Percentiles rank a stretch among this genome's conserved stretches.
Evolutionary conservation across 2,113 vertebrate species (phyloP).

Genomic region (Coregonus clupeaformis): DNA sequence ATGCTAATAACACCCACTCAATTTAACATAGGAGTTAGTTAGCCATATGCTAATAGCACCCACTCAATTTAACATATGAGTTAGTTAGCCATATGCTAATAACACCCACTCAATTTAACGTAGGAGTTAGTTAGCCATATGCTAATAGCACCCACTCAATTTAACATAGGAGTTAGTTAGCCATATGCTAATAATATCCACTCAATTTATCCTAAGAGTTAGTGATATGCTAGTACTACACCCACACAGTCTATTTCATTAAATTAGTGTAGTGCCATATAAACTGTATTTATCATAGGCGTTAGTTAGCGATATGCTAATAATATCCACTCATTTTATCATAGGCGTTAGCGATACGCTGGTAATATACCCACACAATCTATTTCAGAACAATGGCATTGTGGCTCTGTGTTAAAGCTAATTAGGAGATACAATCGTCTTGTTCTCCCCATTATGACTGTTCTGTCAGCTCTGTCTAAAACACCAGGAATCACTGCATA

Average conservation of each 20-base stretch:
- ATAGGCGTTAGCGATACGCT: not conserved
- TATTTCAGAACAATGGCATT: slow-evolving; percentile 2
- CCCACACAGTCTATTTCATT: not conserved
- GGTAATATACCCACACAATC: not conserved
- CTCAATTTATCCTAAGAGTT: not conserved
- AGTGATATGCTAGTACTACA: not conserved
- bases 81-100: no score
- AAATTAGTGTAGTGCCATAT: not conserved
- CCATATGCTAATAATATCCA: not conserved
- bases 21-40: no score
- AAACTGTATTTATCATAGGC: not conserved
- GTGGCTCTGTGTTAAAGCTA: not conserved
- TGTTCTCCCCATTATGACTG: slow-evolving; percentile 1
- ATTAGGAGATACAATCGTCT: not conserved
- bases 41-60: no score
- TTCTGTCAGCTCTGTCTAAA: not conserved
- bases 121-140: not conserved
- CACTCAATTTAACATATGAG: no score
- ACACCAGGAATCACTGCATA: not conserved
- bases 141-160: not conserved
- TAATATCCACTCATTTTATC: not conserved
- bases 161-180: not conserved
- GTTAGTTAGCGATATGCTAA: not conserved
- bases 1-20: no score
- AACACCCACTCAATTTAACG: no score